phyloP scores from a whole-genome alignment of 2,888 invertebrate species.

The Papilio elwesi region DNA sequence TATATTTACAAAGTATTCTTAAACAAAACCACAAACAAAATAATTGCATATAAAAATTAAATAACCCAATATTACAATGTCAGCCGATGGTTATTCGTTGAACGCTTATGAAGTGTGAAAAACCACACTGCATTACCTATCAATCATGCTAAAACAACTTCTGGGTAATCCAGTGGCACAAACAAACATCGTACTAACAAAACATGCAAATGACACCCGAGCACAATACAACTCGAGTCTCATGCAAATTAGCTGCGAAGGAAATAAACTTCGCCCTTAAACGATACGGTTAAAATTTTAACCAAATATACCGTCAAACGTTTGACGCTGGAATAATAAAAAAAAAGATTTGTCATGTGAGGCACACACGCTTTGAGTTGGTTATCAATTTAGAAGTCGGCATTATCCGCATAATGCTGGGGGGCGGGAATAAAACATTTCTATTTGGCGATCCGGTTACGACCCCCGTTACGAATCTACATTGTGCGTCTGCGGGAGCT shows the following conservation, averaged over 20 bases:
- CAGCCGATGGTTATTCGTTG: conserved; percentile 29
- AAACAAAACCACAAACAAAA: background rate
- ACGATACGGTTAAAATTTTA: conserved; percentile 78
- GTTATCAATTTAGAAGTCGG: conserved; percentile 83
- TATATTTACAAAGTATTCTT: background rate
- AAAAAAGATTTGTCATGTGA: conserved; percentile 67
- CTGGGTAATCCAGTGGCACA: conserved; percentile 66
- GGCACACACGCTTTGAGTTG: conserved; percentile 68
- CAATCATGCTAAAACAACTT: conserved; percentile 70
- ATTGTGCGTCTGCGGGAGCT: conserved; percentile 76
- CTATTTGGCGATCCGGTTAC: conserved; percentile 84
- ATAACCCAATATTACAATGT: background rate
- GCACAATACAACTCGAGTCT: conserved; percentile 52
- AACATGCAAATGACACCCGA: conserved; percentile 61
- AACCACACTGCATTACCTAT: conserved; percentile 58
- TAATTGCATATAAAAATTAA: background rate
- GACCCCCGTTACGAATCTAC: conserved; percentile 77
- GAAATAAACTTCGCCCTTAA: conserved; percentile 57
- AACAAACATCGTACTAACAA: conserved; percentile 63
- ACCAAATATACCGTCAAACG: conserved; percentile 72
- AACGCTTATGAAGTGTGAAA: conserved; percentile 66
- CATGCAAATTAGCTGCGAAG: conserved; percentile 66
- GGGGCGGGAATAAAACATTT: conserved; percentile 82
- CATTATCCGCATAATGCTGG: conserved; percentile 73
- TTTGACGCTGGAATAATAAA: conserved; percentile 49